These are phyloP conservation scores for Galerucella calmariensis DNA, from an alignment of 2,888 invertebrate species.

Conservation along the genomic window DNA sequence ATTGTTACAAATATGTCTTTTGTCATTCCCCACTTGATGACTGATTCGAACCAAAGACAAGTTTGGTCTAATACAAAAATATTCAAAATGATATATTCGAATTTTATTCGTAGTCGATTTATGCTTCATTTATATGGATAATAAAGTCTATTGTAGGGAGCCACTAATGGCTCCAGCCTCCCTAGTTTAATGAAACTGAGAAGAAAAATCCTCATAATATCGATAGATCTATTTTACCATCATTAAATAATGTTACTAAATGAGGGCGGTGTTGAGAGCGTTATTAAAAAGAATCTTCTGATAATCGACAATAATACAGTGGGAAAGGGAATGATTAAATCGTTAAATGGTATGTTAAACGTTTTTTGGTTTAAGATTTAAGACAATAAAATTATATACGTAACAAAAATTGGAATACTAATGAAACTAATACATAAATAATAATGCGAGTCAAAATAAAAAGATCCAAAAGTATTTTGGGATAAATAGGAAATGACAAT, in stretches of 20 bases:
- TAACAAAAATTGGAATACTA: no score
- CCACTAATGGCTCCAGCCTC: slow-evolving; percentile 29
- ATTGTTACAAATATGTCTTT: background rate
- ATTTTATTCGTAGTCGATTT: slow-evolving; percentile 31
- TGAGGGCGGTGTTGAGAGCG: background rate
- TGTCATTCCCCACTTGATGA: background rate
- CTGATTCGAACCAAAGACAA: background rate
- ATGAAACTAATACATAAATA: no score
- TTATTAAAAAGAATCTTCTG: background rate
- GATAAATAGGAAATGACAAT: no score
- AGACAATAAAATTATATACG: no score
- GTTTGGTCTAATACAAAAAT: background rate
- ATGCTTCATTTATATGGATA: slow-evolving; percentile 42
- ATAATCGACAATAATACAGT: slow-evolving; percentile 3
- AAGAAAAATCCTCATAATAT: slow-evolving; percentile 10
- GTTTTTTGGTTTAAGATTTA: no score
- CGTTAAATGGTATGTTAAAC: no score
- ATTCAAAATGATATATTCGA: slow-evolving; percentile 19
- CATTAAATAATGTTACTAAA: background rate
- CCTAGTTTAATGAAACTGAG: slow-evolving; percentile 27
- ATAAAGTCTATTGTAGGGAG: slow-evolving; percentile 38
- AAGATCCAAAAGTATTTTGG: no score
- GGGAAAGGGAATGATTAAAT: no score
- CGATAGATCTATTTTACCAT: background rate
- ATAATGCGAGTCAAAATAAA: no score